These are phyloP conservation scores for Orgyia antiqua DNA, from an alignment of 2,888 invertebrate genomes.

Conservation along the genomic window DNA sequence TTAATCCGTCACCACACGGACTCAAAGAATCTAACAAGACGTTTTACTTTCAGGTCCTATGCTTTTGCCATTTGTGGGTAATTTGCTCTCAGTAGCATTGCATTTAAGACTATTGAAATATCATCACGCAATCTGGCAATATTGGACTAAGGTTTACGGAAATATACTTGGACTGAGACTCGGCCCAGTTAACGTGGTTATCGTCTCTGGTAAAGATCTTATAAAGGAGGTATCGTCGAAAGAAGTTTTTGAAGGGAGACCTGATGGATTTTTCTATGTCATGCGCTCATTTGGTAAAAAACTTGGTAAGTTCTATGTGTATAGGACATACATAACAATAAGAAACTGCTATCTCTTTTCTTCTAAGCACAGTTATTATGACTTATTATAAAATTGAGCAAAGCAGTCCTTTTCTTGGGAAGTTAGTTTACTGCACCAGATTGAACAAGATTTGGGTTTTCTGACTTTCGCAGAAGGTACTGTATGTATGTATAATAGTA, in stretches of 20 bases:
- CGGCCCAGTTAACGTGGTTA: constrained; percentile 79
- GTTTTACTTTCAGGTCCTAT: too few species aligned
- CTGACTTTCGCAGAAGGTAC: too few species aligned
- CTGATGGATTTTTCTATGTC: constrained; percentile 84
- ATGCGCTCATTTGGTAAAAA: constrained; percentile 83
- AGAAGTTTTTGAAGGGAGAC: constrained; percentile 84
- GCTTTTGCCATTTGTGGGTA: constrained; percentile 53
- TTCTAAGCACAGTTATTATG: too few species aligned
- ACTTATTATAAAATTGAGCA: too few species aligned
- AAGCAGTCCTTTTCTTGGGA: too few species aligned
- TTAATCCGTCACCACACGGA: too few species aligned
- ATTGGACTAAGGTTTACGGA: constrained; percentile 79
- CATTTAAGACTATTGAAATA: constrained; percentile 42
- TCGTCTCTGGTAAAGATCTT: constrained; percentile 79
- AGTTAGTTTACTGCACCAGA: too few species aligned
- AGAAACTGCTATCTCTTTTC: too few species aligned
- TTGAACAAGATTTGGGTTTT: too few species aligned
- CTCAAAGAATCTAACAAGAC: too few species aligned
- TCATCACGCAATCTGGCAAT: constrained; percentile 80
- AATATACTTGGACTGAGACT: constrained; percentile 81
- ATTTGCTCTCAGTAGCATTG: constrained; percentile 49
- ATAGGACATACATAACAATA: too few species aligned
- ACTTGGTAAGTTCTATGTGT: constrained; percentile 78
- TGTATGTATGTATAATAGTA: too few species aligned
- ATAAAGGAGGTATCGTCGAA: constrained; percentile 80